Percentiles rank a stretch among this genome's conserved stretches.
Evolutionary conservation across 2,113 vertebrate genomes (phyloP).

Genomic region (Dromaius novaehollandiae): DNA sequence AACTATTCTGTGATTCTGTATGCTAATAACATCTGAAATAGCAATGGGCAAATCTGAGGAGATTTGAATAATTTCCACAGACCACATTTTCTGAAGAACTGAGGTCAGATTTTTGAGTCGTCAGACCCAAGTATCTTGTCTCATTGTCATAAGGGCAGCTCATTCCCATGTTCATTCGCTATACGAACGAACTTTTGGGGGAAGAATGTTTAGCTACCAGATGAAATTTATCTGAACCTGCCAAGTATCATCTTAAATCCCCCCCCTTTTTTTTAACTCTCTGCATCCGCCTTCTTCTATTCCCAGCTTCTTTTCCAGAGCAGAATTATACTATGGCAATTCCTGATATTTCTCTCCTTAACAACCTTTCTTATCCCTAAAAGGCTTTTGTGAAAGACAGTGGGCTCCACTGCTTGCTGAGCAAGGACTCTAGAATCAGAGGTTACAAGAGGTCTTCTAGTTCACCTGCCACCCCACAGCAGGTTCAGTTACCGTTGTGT

Average conservation of each 20-base stretch:
- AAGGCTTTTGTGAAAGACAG: neutral
- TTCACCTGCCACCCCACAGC: rapidly evolving
- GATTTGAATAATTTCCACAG: neutral
- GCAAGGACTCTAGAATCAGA: too few relatives aligned
- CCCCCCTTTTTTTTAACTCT: neutral
- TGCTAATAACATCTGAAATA: neutral
- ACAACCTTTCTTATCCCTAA: neutral
- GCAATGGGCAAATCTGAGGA: neutral
- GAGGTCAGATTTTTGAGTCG: neutral
- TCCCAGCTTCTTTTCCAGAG: neutral
- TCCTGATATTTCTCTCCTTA: neutral
- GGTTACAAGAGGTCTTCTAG: neutral
- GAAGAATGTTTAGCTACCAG: neutral
- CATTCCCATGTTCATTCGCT: neutral
- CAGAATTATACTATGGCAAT: rapidly evolving
- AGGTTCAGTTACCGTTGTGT: neutral
- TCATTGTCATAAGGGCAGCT: rapidly evolving
- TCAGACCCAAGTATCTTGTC: rapidly evolving
- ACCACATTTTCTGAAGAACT: neutral
- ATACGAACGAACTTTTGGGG: rapidly evolving
- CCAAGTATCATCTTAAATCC: neutral
- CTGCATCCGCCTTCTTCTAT: neutral
- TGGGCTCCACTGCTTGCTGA: rapidly evolving
- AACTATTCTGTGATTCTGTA: neutral
- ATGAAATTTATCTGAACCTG: neutral